Base-by-base conservation (phyloP, 2,797 vertebrate genomes). In the Serranus cabrilla region DNA sequence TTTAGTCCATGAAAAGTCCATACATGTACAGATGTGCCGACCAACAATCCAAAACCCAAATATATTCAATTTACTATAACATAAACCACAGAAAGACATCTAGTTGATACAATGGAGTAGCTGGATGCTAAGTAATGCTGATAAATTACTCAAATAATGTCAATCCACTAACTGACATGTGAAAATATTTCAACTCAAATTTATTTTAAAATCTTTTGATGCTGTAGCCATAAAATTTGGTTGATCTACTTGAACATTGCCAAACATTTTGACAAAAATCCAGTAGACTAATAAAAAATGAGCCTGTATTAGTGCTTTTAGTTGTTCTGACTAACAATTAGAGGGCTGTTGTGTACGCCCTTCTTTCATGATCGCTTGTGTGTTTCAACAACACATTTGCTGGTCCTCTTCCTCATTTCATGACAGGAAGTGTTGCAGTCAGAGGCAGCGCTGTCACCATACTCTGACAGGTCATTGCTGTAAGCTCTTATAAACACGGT, bases 401-500 rank as follows among this genome's bases (percentile, higher is more conserved):
- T 27, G 43, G 64, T 18, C 17, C 51, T 89, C 93, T 95, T 95
- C 94, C 94, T 94, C 89, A 87, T 95, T 95, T 92, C 67, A 82
- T 31, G 60, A 90, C 90, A 95, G 93, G 94, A 94, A 95, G 90
- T 93, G 71, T 74, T 83, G 86, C 74, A 78, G 78, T 72, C 71
- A 47, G 78, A 88, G 21, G 81, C 66, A 68, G 74, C 13, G 52
- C 83, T 81, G 79, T 87, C n/a, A n/a, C 55, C 74, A 67, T 68
- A 45, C 56, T 46, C 43, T 73, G 79, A 71, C 86, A 56, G 66
- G 50, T 77, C 72, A 78, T 69, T 57, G n/a, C 64, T 50, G 37
- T 51, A 11, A 60, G 45, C 42, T 50, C 39, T 37, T 58, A 23
- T 17, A 46, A 87, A 83, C 54, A 71, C 78, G 62, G 39, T 49